Percentiles rank a stretch among this genome's conserved stretches.
Conservation (phyloP, 2,888 invertebrate genomes). For the Limnephilus rhombicus region DNA sequence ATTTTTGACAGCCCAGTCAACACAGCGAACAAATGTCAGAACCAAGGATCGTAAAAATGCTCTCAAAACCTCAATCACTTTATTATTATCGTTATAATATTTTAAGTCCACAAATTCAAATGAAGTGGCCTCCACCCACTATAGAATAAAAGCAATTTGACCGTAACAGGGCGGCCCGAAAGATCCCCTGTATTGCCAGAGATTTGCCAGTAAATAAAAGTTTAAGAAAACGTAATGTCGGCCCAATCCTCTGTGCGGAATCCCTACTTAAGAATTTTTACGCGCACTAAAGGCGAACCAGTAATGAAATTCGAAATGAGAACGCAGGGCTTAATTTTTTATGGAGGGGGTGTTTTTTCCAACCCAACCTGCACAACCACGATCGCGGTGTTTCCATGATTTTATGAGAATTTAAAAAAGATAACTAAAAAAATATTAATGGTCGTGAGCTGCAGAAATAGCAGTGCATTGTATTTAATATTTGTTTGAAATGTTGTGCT, state of each 20-base stretch:
- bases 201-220: conserved; percentile 63
- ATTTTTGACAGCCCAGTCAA: not conserved
- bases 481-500: too few relatives aligned
- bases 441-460: too few relatives aligned
- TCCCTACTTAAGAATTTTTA: conserved; percentile 64
- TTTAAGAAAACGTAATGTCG: conserved; percentile 56
- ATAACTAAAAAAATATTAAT: too few relatives aligned
- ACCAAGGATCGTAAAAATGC: not conserved
- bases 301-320: conserved; percentile 63
- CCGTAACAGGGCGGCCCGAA: conserved; percentile 13
- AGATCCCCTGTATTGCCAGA: conserved; percentile 45
- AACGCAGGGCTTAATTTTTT: conserved; percentile 64
- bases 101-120: conserved; percentile 34
- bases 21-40: conserved; percentile 30
- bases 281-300: conserved; percentile 65
- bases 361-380: conserved; percentile 8
- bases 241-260: conserved; percentile 44
- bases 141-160: conserved; percentile 31
- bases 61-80: conserved; percentile 21
- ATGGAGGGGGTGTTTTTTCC: conserved; percentile 52
- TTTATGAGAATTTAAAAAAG: not conserved
- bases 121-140: conserved; percentile 12
- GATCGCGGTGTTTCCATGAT: conserved; percentile 32
- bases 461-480: too few relatives aligned
- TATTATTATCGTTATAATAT: conserved; percentile 43